Evolutionary conservation across 2,797 vertebrate species (phyloP), one percentile per base, ranked within the genome.

Genomic region (Intellagama lesueurii): DNA sequence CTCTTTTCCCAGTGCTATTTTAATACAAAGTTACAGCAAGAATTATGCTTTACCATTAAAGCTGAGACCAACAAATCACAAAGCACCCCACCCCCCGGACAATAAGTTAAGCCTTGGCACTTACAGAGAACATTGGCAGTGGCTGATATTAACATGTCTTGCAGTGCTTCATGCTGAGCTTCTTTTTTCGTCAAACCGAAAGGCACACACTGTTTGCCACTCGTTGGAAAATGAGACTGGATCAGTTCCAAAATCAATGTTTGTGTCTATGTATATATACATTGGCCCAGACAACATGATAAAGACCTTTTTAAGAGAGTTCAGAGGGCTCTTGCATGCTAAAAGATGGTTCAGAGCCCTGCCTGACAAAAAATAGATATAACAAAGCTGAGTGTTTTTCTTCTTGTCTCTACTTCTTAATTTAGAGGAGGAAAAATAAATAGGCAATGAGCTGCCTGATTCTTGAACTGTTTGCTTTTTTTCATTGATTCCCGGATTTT

Each of bases 141-240:
- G 60, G 90, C 91, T 91, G 28, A 66, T 47, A 90, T 91, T 77
- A 60, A 87, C 73, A 88, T 89, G 77, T 91, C 90, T 93, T 91
- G n/a, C 70, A 86, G n/a, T 93, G 32, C 84, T 91, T 95, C 75
- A 7, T 90, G 66, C 82, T 87, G 81, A 93, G 69, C 89, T 9
- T 35, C 24, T 14, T 56, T 85, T 93, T 76, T 88, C 80, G 66
- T 19, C 91, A 88, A 81, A 91, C 94, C 83, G 91, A 83, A 78
- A 95, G 86, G 16, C 79, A 86, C 73, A 88, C 66, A 89, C 73
- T 91, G 17, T 93, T 93, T 93, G 7, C 40, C 35, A 78, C 52
- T 94, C 89, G 91, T 76, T 90, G 81, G 84, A 94, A 94, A 94
- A 92, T 91, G 91, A 89, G 83, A 92, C 88, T 95, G 86, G 91